These are phyloP conservation scores for Chaetops frenatus DNA, from an alignment of 2,113 vertebrate species.

Conservation along the genomic window DNA sequence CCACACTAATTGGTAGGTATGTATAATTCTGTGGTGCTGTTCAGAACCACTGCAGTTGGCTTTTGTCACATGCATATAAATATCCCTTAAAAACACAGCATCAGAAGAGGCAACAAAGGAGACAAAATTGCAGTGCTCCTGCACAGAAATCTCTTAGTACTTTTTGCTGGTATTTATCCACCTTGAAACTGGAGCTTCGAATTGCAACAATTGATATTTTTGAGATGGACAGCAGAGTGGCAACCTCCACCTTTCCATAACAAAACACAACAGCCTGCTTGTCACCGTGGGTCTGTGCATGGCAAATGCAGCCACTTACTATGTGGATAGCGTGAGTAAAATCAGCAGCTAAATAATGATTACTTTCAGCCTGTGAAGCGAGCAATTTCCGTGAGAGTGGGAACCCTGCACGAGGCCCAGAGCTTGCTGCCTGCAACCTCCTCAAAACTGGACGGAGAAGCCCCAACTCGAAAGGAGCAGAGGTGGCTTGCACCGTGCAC, in stretches of 20 bases:
- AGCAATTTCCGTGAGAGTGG: not conserved
- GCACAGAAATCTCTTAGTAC: not conserved
- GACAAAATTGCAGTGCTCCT: not conserved
- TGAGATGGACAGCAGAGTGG: not conserved
- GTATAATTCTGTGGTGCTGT: not conserved
- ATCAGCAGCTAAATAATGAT: not conserved
- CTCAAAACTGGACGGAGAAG: not conserved
- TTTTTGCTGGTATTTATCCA: not conserved
- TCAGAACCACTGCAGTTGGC: fast-evolving
- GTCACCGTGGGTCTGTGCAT: fast-evolving
- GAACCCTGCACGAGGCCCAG: not conserved
- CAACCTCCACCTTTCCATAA: not conserved
- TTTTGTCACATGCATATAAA: not conserved
- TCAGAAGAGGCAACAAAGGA: not conserved
- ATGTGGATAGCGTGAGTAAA: not conserved
- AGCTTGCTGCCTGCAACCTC: not conserved
- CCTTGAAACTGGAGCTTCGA: not conserved
- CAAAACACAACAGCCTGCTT: not conserved
- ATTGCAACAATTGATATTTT: not conserved
- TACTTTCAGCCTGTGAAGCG: not conserved
- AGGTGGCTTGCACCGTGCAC: fast-evolving
- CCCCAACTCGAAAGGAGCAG: fast-evolving
- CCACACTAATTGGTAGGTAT: not conserved
- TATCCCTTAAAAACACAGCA: not conserved
- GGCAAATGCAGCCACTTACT: not conserved